Percentiles rank a stretch among this genome's conserved stretches.
phyloP scores from a whole-genome alignment of 2,888 invertebrate genomes.

The Falcaria lacertinaria region DNA sequence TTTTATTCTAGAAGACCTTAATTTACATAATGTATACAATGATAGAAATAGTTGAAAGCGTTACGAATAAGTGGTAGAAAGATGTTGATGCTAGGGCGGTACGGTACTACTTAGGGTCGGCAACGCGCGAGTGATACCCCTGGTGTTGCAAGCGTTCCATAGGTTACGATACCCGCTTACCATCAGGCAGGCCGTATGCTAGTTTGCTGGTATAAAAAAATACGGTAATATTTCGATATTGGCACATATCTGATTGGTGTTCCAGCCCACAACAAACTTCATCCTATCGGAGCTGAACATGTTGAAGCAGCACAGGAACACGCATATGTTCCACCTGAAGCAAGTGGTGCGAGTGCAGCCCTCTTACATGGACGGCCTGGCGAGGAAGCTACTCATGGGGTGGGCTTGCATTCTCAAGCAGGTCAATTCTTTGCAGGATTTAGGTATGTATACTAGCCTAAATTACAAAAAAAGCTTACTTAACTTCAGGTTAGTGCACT shows the following conservation, averaged over 20 bases:
- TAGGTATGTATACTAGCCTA: conserved; percentile 45
- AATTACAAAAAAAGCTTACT: too few relatives aligned
- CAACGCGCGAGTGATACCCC: too few relatives aligned
- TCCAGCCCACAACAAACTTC: conserved; percentile 85
- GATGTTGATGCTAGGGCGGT: too few relatives aligned
- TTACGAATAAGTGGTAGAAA: too few relatives aligned
- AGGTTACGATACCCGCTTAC: too few relatives aligned
- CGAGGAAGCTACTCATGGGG: conserved; percentile 66
- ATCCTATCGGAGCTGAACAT: conserved; percentile 83
- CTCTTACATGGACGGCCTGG: conserved; percentile 72
- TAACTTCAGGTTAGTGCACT: too few relatives aligned
- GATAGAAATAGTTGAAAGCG: too few relatives aligned
- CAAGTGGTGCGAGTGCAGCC: conserved; percentile 79
- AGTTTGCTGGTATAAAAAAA: not conserved
- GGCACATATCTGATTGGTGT: conserved; percentile 6
- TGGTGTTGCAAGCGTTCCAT: too few relatives aligned
- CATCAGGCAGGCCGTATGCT: too few relatives aligned
- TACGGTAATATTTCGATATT: not conserved
- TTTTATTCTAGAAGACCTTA: too few relatives aligned
- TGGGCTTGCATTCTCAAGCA: conserved; percentile 73
- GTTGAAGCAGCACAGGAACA: conserved; percentile 80
- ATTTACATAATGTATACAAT: too few relatives aligned
- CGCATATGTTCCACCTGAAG: conserved; percentile 82
- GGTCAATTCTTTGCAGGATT: conserved; percentile 30
- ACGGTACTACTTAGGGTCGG: too few relatives aligned